These are phyloP conservation scores for Lethrus apterus DNA, from an alignment of 1,140 invertebrate species.

Conservation along the genomic window DNA sequence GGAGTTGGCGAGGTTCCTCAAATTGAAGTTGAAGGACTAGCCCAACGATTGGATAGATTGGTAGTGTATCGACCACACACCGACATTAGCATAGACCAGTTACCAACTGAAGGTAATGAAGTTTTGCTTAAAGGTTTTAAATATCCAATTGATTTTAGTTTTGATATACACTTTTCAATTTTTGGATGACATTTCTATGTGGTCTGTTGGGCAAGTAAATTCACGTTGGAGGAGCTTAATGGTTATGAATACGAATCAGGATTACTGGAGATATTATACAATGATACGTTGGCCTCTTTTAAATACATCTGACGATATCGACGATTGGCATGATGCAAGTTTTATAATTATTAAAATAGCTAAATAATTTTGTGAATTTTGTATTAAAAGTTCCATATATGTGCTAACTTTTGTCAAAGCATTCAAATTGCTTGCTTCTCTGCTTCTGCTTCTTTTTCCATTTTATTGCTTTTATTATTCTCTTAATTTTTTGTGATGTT, in stretches of 20 bases:
- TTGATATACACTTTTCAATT: slow-evolving; percentile 81
- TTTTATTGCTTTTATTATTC: no score
- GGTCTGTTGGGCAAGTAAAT: slow-evolving; percentile 80
- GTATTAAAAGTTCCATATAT: no score
- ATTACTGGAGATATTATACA: slow-evolving; percentile 38
- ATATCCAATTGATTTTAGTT: slow-evolving; percentile 49
- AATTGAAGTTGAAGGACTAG: slow-evolving; percentile 37
- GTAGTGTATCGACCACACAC: slow-evolving; percentile 27
- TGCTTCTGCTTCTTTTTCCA: no score
- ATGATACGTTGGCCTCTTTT: slow-evolving; percentile 41
- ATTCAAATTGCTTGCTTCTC: no score
- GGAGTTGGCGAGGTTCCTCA: slow-evolving; percentile 11
- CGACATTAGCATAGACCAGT: slow-evolving; percentile 46
- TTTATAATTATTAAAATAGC: not conserved
- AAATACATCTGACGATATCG: slow-evolving; percentile 9
- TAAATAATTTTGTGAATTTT: no score
- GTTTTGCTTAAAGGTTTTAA: slow-evolving; percentile 7
- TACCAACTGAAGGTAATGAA: slow-evolving; percentile 45
- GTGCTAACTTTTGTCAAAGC: no score
- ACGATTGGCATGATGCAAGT: slow-evolving; percentile 29
- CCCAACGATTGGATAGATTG: slow-evolving; percentile 40
- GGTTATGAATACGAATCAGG: slow-evolving; percentile 50
- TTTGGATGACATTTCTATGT: slow-evolving; percentile 84
- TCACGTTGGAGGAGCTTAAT: slow-evolving; percentile 75
- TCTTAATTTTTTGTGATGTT: not conserved